Evolutionary conservation across 1,140 invertebrate species (phyloP), one percentile per base, ranked within the genome.

Genomic region (Mizuhopecten yessoensis): DNA sequence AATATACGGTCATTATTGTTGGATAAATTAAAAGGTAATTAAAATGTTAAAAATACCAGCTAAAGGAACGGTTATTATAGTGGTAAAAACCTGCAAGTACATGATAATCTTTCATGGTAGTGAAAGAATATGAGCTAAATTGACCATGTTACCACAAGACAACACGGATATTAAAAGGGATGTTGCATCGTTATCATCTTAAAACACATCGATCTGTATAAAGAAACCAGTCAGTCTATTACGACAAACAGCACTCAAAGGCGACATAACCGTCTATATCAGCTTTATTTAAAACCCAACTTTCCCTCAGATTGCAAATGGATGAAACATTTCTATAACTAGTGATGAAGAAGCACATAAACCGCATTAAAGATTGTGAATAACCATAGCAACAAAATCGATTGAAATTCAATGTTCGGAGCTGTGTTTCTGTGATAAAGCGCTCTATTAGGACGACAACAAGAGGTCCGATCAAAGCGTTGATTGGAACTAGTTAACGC

Each of bases 341-440:
- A 75, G 5, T 29, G 1, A 75, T 1, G n/a, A 75, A 29, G 57
- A n/a, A 23, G 57, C 57, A 5, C 11, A 29, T n/a, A 75, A 75
- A 75, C 5, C 57, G n/a, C n/a, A n/a, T 29, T n/a, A 29, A 75
- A 75, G 57, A 75, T 29, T 29, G 11, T 29, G n/a, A 29, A 75
- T 75, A 75, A 29, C 57, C 57, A 29, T 75, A 75, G 57, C 57
- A 75, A 75, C 57, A 29, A 29, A n/a, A 75, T 75, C 57, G 57
- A 75, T 75, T 75, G 0, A 9, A 57, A 20, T 23, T 57, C 45
- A 75, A 75, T 75, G 29, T 29, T 75, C 23, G 11, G 9, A 29
- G 3, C 1, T 17, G 17, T 45, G 42, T 75, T 75, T 75, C 57
- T n/a, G 9, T n/a, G 15, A 29, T 75, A n/a, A 75, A 39, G 42